Conservation (phyloP, 1,140 invertebrate species). For the Brachionus calyciflorus region DNA sequence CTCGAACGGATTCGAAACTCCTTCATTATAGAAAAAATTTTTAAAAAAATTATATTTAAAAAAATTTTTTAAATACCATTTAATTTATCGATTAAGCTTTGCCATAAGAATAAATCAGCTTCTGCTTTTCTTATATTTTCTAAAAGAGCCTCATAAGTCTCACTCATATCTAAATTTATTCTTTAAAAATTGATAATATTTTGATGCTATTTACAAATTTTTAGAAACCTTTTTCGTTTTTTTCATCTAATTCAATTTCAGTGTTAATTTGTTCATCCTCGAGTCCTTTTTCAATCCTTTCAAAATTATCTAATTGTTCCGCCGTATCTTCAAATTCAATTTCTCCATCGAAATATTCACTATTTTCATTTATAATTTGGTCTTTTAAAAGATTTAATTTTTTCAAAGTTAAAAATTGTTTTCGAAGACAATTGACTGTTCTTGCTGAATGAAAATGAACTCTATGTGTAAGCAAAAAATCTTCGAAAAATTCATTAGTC, state of each 20-base stretch:
- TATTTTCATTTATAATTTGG: not conserved
- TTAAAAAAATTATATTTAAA: not conserved
- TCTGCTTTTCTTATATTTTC: slow-evolving; percentile 24
- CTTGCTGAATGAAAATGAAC: not conserved
- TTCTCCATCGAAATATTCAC: not conserved
- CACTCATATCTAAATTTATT: slow-evolving; percentile 7
- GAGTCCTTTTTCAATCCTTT: not conserved
- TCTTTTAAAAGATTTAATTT: slow-evolving; percentile 23
- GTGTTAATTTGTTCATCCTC: slow-evolving; percentile 8
- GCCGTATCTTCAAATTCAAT: not conserved
- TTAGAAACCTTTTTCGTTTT: slow-evolving; percentile 12
- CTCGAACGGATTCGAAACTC: not conserved
- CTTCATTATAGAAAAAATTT: not conserved
- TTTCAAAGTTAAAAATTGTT: slow-evolving; percentile 7
- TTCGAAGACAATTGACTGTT: not conserved
- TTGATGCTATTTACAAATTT: too few relatives aligned
- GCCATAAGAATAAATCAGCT: slow-evolving; percentile 4
- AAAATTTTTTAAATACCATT: slow-evolving; percentile 23
- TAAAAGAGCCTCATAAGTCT: not conserved
- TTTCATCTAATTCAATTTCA: not conserved
- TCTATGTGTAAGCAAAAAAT: slow-evolving; percentile 25
- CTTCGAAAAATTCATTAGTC: slow-evolving; percentile 27
- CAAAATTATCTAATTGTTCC: slow-evolving; percentile 9
- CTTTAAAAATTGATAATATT: not conserved
- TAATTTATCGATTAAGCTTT: slow-evolving; percentile 20